phyloP scores from a whole-genome alignment of 1,140 invertebrate species.

The Drosophila lowei region DNA sequence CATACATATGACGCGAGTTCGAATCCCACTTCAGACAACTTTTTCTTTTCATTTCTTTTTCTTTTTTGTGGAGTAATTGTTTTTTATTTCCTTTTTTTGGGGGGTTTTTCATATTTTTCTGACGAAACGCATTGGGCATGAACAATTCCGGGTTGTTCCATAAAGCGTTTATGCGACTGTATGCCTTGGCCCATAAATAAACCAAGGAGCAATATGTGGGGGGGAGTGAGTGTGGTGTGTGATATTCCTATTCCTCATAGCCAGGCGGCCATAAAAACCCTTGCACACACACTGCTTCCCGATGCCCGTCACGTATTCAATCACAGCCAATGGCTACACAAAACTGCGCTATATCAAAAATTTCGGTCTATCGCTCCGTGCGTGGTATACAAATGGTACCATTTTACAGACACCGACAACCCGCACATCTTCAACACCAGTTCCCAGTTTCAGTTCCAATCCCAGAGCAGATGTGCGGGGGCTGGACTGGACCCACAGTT shows the following conservation, averaged over 20 bases:
- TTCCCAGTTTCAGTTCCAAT: neutral
- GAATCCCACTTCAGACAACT: slow-evolving; percentile 1
- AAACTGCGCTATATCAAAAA: slow-evolving; percentile 80
- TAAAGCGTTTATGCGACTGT: slow-evolving; percentile 60
- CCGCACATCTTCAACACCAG: neutral
- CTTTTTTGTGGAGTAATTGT: slow-evolving; percentile 27
- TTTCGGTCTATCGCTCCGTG: slow-evolving; percentile 62
- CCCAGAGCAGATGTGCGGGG: slow-evolving; percentile 11
- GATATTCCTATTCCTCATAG: slow-evolving; percentile 25
- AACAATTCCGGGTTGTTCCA: slow-evolving; percentile 42
- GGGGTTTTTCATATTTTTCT: slow-evolving; percentile 23
- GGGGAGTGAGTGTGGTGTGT: slow-evolving; percentile 2
- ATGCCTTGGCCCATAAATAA: slow-evolving; percentile 50
- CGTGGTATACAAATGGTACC: slow-evolving; percentile 69
- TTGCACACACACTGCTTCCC: slow-evolving; percentile 49
- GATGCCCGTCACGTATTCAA: slow-evolving; percentile 75
- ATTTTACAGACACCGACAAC: slow-evolving; percentile 41
- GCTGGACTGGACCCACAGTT: slow-evolving; percentile 49
- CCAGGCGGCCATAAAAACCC: slow-evolving; percentile 60
- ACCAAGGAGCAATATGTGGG: slow-evolving; percentile 8
- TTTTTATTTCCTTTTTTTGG: slow-evolving; percentile 14
- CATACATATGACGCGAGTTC: slow-evolving; percentile 15
- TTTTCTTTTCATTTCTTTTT: slow-evolving; percentile 23
- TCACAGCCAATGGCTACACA: slow-evolving; percentile 79
- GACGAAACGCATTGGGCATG: slow-evolving; percentile 30